Base-by-base conservation (phyloP, 2,113 vertebrate genomes). In the Tringa solitaria region DNA sequence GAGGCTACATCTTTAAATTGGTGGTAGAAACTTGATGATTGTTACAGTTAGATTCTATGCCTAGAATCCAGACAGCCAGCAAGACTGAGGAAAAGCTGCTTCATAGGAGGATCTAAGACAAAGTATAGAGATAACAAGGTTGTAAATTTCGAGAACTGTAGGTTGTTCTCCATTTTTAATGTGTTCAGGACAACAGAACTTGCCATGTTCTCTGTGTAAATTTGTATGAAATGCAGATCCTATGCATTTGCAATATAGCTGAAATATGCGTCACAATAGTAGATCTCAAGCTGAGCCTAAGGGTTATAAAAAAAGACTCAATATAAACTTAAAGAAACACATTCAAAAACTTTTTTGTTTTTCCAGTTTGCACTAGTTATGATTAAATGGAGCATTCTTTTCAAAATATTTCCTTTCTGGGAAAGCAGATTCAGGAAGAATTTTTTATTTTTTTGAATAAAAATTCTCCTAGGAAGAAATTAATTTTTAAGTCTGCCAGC, bases 251-350 rank as follows among this genome's bases (percentile, higher is more conserved):
- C 24, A 78, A 30, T 63, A 30, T 22, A 67, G 14, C 4, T 93
- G 65, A 95, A 81, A 67, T 53, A 19, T 27, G 5, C 2, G 1
- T 22, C 77, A 26, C 13, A 41, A 9, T 79, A 73, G 30, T 61
- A 77, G 54, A 77, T 39, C 22, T 79, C 43, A 76, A 46, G 28
- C 12, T 88, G 86, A 75, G 8, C 14, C 43, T 70, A 32, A 14
- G 18, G 10, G 6, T 45, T 79, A 17, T 2, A 0, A 37, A n/a
- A n/a, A 63, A 87, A 50, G 12, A 70, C 6, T 41, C 1, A 0
- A 83, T 16, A 37, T 5, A 76, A 78, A 84, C 60, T 56, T 78
- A 35, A 69, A 80, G 79, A 79, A 14, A 26, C 12, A 41, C 4
- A 24, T 20, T 6, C 5, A 68, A 70, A 23, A 60, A 4, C 2